Conservation (phyloP, 2,113 vertebrate species). For the Neogale vison region DNA sequence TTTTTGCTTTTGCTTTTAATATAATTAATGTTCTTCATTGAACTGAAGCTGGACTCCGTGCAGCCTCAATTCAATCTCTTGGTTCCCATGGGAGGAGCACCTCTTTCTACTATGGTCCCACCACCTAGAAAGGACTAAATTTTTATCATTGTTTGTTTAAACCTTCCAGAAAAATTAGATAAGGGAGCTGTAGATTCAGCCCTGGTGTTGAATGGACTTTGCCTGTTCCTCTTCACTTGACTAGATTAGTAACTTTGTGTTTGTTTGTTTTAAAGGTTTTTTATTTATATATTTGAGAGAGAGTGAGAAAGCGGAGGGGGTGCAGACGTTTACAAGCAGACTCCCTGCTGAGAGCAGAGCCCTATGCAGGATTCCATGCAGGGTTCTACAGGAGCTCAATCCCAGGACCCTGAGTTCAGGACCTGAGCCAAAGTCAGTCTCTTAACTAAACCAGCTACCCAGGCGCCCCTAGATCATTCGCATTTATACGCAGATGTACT, state of each 20-base stretch:
- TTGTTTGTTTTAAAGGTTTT: background rate
- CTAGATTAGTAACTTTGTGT: background rate
- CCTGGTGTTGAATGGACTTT: background rate
- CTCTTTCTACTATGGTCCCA: background rate
- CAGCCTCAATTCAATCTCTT: background rate
- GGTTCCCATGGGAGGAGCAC: background rate
- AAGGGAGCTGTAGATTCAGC: background rate
- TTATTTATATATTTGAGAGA: background rate
- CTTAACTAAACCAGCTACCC: background rate
- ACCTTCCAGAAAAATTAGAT: background rate
- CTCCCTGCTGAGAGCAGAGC: background rate
- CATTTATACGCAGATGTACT: background rate
- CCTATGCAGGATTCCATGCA: background rate
- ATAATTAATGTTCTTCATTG: background rate
- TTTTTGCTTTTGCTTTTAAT: background rate
- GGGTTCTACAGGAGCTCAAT: background rate
- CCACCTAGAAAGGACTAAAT: background rate
- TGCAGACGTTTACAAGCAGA: background rate
- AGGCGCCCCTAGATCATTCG: background rate
- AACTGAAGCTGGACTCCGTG: background rate
- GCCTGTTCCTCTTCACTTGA: background rate
- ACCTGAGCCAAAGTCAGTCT: background rate
- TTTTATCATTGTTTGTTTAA: background rate
- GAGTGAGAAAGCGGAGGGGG: background rate
- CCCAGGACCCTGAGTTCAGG: background rate